Conservation (phyloP, 2,797 vertebrate species). For the Neoniphon sammara region DNA sequence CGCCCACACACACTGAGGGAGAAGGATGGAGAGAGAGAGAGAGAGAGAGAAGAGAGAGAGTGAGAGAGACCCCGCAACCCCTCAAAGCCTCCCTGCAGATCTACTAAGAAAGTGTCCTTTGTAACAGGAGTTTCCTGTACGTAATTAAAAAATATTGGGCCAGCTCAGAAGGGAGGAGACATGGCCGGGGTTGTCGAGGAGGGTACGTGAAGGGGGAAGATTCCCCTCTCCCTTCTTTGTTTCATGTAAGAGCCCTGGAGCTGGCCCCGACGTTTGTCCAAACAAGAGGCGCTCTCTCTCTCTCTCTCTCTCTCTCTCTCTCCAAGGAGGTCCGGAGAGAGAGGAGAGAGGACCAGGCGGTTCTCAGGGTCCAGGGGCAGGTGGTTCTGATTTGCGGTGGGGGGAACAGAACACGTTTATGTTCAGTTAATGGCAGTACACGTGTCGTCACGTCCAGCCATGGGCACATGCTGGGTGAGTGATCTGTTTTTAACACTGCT, state of each 20-base stretch:
- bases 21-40: constrained; percentile 17
- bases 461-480: constrained; percentile 78
- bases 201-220: constrained; percentile 64
- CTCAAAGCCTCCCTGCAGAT: constrained; percentile 70
- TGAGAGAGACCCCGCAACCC: constrained; percentile 63
- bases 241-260: constrained; percentile 71
- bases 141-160: constrained; percentile 84
- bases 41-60: neutral
- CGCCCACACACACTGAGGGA: constrained; percentile 60
- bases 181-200: constrained; percentile 60
- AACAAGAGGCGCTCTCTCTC: constrained; percentile 70
- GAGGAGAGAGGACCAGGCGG: constrained; percentile 60
- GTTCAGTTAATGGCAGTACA: constrained; percentile 79
- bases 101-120: constrained; percentile 78
- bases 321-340: constrained; percentile 70
- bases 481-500: constrained; percentile 74
- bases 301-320: no score
- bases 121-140: constrained; percentile 87
- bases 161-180: constrained; percentile 69
- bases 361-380: constrained; percentile 74
- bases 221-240: constrained; percentile 61
- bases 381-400: constrained; percentile 79
- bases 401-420: constrained; percentile 71
- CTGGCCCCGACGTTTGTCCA: constrained; percentile 72
- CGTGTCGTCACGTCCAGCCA: constrained; percentile 74